Percentiles rank a stretch among this genome's conserved stretches.
phyloP scores from a whole-genome alignment of 2,113 vertebrate species.

The Brachionichthys hirsutus region DNA sequence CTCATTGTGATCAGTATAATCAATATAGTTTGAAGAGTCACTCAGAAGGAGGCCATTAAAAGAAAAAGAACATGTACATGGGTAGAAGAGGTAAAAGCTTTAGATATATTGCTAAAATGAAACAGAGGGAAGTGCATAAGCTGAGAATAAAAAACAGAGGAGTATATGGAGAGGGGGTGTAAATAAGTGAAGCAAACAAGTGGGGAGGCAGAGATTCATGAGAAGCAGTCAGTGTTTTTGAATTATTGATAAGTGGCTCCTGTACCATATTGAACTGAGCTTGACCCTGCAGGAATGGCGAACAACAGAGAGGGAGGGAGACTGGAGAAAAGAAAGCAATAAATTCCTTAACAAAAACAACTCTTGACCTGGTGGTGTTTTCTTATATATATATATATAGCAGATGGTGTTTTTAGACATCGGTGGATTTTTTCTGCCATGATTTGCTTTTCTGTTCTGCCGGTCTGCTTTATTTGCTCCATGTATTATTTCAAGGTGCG shows the following conservation, averaged over 20 bases:
- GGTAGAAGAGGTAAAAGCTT: neutral
- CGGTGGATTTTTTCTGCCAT: neutral
- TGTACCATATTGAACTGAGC: constrained; percentile 54
- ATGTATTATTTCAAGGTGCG: neutral
- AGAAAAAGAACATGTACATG: too few relatives aligned
- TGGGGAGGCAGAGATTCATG: constrained; percentile 25
- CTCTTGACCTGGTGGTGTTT: neutral
- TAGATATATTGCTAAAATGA: neutral
- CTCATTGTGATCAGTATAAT: too few relatives aligned
- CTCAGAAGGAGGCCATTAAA: too few relatives aligned
- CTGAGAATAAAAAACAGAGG: neutral
- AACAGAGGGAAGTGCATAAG: neutral
- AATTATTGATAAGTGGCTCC: constrained; percentile 64
- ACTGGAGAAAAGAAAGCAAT: neutral
- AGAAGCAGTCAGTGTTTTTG: constrained; percentile 52
- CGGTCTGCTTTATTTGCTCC: constrained; percentile 13
- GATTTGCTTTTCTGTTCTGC: constrained; percentile 10
- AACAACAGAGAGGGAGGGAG: neutral
- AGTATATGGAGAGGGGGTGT: neutral
- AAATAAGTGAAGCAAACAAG: neutral
- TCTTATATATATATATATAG: neutral
- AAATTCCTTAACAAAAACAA: neutral
- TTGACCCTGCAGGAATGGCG: constrained; percentile 25
- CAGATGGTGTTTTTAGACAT: neutral
- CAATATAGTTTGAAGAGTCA: too few relatives aligned